Evolutionary conservation across 2,113 vertebrate species (phyloP), one percentile per base, ranked within the genome.

Genomic region (Tachysurus vachellii): DNA sequence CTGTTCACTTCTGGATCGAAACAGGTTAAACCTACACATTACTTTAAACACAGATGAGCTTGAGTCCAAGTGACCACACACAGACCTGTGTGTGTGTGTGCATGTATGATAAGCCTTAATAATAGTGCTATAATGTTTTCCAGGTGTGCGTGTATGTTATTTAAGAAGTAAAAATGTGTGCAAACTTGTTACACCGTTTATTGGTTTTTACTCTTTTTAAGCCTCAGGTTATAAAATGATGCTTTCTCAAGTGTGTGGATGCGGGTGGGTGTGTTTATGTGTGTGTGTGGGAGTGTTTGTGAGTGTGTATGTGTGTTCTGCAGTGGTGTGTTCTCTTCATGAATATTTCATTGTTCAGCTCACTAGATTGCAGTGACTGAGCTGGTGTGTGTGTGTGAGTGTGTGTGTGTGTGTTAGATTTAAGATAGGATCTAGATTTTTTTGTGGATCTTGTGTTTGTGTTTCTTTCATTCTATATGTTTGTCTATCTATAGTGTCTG

Each of bases 191-290:
- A 77, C 53, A 17, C 85, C 36, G 75, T 83, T 54, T 92, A 26
- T 93, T 92, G 91, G 86, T 91, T 91, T 92, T 91, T 68, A 42
- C 44, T 87, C 26, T 87, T 90, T 77, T 88, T 23, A 89, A 90
- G 88, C 88, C 82, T 89, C 64, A 53, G 53, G 61, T 79, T 94
- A 92, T 90, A 89, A 90, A 92, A 92, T 91, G 91, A 92, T 89
- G 7, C 26, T 89, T 80, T n/a, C 42, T n/a, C 54, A 23, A 57
- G 28, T 79, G 66, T 85, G 61, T 85, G 73, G 28, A 54, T 84
- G 64, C 21, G 71, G 26, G 71, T 47, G 14, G 23, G 71, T 23
- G 42, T 44, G 36, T 42, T 19, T 73, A 0, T 21, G 7, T 73
- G 36, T 21, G 71, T 26, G 64, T 31, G 28, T 5, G 42, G 17